phyloP scores from a whole-genome alignment of 1,140 invertebrate genomes.

The Saccostrea cuccullata region DNA sequence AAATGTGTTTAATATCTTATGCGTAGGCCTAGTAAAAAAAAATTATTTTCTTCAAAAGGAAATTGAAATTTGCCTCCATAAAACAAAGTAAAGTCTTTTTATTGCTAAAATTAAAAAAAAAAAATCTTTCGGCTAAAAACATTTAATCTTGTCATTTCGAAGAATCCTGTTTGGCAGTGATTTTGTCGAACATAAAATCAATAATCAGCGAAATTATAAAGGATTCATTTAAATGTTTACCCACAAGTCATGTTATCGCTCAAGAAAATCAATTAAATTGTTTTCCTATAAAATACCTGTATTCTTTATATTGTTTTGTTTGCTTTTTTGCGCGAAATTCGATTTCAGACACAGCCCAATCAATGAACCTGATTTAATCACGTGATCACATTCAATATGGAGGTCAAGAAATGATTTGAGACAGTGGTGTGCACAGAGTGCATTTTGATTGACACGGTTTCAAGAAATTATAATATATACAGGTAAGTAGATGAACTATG shows the following conservation, averaged over 20 bases:
- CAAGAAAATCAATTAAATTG: slow-evolving; percentile 36
- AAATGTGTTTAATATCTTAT: too few species aligned
- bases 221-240: slow-evolving; percentile 30
- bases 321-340: slow-evolving; percentile 37
- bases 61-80: too few species aligned
- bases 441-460: slow-evolving; percentile 14
- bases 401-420: slow-evolving; percentile 37
- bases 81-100: background rate
- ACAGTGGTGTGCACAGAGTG: slow-evolving; percentile 34
- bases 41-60: too few species aligned
- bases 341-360: slow-evolving; percentile 33
- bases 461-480: background rate
- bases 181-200: slow-evolving; percentile 23
- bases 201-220: background rate
- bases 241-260: slow-evolving; percentile 36
- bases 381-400: slow-evolving; percentile 27
- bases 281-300: slow-evolving; percentile 38
- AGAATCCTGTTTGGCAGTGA: background rate
- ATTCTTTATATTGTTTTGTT: slow-evolving; percentile 33
- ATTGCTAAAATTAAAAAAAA: background rate
- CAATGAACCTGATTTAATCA: slow-evolving; percentile 36
- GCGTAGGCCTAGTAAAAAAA: too few species aligned
- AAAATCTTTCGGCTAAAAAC: background rate
- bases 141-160: background rate
- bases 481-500: slow-evolving; percentile 10